Evolutionary conservation across 1,140 invertebrate genomes (phyloP).

Genomic region (Druon quercuslanigerum): DNA sequence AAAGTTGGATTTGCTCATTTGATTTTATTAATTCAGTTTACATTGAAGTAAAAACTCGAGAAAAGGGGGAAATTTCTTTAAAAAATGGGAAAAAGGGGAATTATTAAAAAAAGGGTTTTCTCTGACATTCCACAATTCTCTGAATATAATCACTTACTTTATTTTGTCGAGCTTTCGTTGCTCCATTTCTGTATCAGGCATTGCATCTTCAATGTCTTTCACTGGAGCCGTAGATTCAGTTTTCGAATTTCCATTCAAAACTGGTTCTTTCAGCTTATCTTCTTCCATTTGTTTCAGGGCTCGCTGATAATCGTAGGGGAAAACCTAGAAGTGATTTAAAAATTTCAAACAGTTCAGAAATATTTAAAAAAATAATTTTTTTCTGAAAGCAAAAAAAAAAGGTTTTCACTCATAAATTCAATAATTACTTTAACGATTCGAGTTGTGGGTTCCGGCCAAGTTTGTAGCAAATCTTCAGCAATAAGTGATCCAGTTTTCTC

Average conservation of each 20-base stretch:
- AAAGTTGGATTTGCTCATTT: too few relatives aligned
- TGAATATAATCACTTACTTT: conserved; percentile 73
- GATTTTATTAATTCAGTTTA: too few relatives aligned
- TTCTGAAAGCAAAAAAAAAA: background rate
- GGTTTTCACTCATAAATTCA: background rate
- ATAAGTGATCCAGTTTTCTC: conserved; percentile 93
- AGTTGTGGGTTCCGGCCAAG: conserved; percentile 87
- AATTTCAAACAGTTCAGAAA: background rate
- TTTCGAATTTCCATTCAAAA: conserved; percentile 64
- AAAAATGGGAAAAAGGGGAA: too few relatives aligned
- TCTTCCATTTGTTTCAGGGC: conserved; percentile 87
- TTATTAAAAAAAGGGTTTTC: too few relatives aligned
- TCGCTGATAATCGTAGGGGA: conserved; percentile 97
- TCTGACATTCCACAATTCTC: too few relatives aligned
- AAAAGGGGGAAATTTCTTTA: too few relatives aligned
- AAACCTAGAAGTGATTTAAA: conserved; percentile 77
- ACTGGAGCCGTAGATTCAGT: conserved; percentile 73
- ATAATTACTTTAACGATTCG: conserved; percentile 90
- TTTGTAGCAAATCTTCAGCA: conserved; percentile 85
- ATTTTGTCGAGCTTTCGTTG: conserved; percentile 93
- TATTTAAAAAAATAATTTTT: background rate
- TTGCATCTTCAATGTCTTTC: conserved; percentile 91
- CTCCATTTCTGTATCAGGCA: conserved; percentile 84
- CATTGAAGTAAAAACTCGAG: too few relatives aligned
- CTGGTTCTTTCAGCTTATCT: conserved; percentile 69